Percentiles rank a stretch among this genome's conserved stretches.
These are phyloP conservation scores for Salvelinus alpinus DNA, from an alignment of 2,113 vertebrate species.

Conservation along the genomic window DNA sequence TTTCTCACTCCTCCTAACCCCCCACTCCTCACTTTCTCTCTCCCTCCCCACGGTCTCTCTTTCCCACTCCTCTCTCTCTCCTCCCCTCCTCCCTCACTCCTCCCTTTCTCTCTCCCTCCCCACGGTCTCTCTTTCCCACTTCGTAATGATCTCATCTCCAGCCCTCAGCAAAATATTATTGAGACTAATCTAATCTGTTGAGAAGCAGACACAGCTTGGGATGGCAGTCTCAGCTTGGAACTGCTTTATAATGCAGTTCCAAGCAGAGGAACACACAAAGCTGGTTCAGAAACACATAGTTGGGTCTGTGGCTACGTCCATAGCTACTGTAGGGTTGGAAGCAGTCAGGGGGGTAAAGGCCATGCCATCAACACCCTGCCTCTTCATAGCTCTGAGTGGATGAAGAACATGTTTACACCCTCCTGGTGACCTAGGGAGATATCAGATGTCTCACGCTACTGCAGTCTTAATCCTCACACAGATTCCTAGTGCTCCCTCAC, in stretches of 20 bases:
- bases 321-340: not conserved
- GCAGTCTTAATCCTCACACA: too few species aligned
- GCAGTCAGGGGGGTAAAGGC: slow-evolving; percentile 42
- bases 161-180: too few species aligned
- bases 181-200: too few species aligned
- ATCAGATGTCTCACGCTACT: slow-evolving; percentile 37
- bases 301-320: too few species aligned
- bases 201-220: too few species aligned
- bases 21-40: too few species aligned
- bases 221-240: too few species aligned
- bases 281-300: too few species aligned
- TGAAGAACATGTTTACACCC: slow-evolving; percentile 33
- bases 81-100: not conserved
- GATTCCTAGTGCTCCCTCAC: slow-evolving; percentile 14
- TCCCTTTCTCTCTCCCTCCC: slow-evolving; percentile 2
- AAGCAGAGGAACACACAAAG: too few species aligned
- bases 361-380: slow-evolving; percentile 38
- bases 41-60: not conserved
- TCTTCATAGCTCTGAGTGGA: slow-evolving; percentile 50
- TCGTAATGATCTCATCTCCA: too few species aligned
- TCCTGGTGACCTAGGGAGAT: slow-evolving; percentile 10
- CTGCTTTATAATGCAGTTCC: too few species aligned
- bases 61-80: not conserved
- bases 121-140: slow-evolving; percentile 15
- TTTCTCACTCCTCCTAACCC: not conserved